Evolutionary conservation across 64 coral and sea anemone species (phyloP).

Genomic region (Catalaphyllia jardinei): DNA sequence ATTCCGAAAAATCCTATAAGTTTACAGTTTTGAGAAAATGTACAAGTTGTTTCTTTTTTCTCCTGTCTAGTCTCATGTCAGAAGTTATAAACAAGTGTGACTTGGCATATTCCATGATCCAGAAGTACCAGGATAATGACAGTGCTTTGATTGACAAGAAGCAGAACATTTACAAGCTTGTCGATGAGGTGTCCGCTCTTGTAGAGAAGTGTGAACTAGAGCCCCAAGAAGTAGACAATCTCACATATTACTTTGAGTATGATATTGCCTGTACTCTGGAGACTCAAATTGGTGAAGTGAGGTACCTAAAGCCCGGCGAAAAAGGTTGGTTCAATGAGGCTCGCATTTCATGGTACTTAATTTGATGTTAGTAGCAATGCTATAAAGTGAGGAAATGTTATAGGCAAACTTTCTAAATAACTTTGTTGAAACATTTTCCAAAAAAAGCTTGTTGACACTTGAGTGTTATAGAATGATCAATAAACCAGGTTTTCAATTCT

Average conservation of each 20-base stretch:
- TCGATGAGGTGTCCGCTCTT: conserved; percentile 46
- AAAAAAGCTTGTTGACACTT: too few species aligned
- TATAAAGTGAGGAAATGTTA: too few species aligned
- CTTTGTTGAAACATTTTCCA: too few species aligned
- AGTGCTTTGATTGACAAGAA: conserved; percentile 69
- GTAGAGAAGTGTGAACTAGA: conserved; percentile 55
- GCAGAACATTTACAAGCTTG: conserved; percentile 48
- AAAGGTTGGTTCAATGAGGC: not conserved
- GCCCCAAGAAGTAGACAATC: conserved; percentile 50
- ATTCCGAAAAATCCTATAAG: too few species aligned
- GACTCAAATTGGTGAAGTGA: conserved; percentile 48
- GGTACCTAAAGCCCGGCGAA: conserved; percentile 12
- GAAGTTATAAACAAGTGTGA: conserved; percentile 78
- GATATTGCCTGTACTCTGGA: conserved; percentile 68
- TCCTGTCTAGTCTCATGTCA: conserved; percentile 39
- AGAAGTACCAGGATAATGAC: conserved; percentile 46
- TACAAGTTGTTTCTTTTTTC: not conserved
- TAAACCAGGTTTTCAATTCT: too few species aligned
- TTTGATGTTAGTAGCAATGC: too few species aligned
- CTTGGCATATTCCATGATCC: conserved; percentile 52
- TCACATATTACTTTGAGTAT: conserved; percentile 63
- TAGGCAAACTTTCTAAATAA: too few species aligned
- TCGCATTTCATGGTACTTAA: too few species aligned
- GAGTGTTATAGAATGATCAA: too few species aligned
- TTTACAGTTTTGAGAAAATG: not conserved